Conservation (phyloP, 2,888 invertebrate genomes). For the Pemphredon lugubris region DNA sequence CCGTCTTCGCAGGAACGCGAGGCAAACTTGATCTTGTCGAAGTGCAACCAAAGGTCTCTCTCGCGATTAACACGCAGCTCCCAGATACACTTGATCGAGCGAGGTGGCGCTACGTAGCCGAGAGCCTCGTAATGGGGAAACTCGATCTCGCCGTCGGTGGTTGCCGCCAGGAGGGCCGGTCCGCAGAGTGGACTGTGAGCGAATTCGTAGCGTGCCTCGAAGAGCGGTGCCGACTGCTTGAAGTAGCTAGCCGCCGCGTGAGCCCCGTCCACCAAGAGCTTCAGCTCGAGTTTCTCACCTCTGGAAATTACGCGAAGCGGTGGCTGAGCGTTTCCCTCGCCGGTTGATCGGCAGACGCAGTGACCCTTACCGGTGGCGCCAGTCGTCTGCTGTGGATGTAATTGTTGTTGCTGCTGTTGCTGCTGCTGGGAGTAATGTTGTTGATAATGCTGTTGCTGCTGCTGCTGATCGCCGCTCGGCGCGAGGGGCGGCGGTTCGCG, state of each 20-base stretch:
- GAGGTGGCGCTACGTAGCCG: conserved; percentile 81
- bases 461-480: conserved; percentile 71
- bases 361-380: conserved; percentile 83
- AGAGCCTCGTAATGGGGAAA: conserved; percentile 93
- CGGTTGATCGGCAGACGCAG: conserved; percentile 84
- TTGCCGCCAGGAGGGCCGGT: conserved; percentile 89
- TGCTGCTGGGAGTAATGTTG: not conserved
- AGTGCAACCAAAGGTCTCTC: conserved; percentile 92
- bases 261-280: conserved; percentile 91
- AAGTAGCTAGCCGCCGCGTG: conserved; percentile 94
- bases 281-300: conserved; percentile 90
- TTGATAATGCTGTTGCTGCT: conserved; percentile 7
- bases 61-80: conserved; percentile 91
- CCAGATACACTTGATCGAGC: conserved; percentile 87
- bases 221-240: conserved; percentile 91
- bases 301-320: conserved; percentile 88
- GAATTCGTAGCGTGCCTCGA: conserved; percentile 93
- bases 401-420: conserved; percentile 8
- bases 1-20: conserved; percentile 94
- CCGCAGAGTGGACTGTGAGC: conserved; percentile 95
- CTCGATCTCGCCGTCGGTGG: conserved; percentile 92
- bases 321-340: conserved; percentile 75
- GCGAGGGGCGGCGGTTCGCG: conserved; percentile 48
- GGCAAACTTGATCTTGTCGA: conserved; percentile 92
- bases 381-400: not conserved